Percentiles rank a stretch among this genome's conserved stretches.
phyloP scores from a whole-genome alignment of 2,888 invertebrate genomes.

The Philereme transversata region DNA sequence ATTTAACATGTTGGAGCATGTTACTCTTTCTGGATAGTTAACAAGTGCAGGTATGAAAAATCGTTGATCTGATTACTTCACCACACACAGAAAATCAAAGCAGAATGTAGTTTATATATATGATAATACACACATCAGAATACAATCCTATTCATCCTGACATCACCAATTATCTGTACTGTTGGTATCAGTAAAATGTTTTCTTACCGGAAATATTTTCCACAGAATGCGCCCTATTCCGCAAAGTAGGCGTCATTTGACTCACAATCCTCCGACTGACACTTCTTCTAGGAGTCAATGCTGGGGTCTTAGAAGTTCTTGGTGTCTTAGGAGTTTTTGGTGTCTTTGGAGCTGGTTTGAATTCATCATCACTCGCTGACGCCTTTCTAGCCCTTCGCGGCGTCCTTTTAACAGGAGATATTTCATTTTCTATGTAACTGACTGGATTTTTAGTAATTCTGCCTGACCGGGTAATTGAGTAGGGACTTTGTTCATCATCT shows the following conservation, averaged over 20 bases:
- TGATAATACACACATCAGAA: too few relatives aligned
- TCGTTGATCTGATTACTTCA: too few relatives aligned
- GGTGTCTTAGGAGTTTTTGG: slow-evolving; percentile 54
- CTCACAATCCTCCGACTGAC: slow-evolving; percentile 62
- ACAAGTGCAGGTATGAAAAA: too few relatives aligned
- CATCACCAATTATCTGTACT: too few relatives aligned
- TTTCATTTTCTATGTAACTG: slow-evolving; percentile 61
- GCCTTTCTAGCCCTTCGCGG: slow-evolving; percentile 55
- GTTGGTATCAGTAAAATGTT: too few relatives aligned
- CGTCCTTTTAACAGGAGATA: slow-evolving; percentile 58
- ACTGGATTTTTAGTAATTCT: slow-evolving; percentile 53
- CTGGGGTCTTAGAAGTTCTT: slow-evolving; percentile 46
- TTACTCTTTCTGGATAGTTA: too few relatives aligned
- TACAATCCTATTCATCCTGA: too few relatives aligned
- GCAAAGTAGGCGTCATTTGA: slow-evolving; percentile 69
- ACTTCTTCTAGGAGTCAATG: slow-evolving; percentile 59
- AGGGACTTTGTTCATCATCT: slow-evolving; percentile 53
- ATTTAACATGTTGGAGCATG: too few relatives aligned
- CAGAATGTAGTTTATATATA: too few relatives aligned
- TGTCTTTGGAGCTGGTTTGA: slow-evolving; percentile 50
- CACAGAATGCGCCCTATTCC: slow-evolving; percentile 64
- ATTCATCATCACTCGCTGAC: slow-evolving; percentile 67
- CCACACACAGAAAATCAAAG: too few relatives aligned
- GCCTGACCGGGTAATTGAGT: slow-evolving; percentile 56
- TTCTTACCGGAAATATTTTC: slow-evolving; percentile 67